These are phyloP conservation scores for Chondrosia reniformis DNA, from an alignment of 37 sponge, comb jelly and placozoan genomes.

Conservation along the genomic window DNA sequence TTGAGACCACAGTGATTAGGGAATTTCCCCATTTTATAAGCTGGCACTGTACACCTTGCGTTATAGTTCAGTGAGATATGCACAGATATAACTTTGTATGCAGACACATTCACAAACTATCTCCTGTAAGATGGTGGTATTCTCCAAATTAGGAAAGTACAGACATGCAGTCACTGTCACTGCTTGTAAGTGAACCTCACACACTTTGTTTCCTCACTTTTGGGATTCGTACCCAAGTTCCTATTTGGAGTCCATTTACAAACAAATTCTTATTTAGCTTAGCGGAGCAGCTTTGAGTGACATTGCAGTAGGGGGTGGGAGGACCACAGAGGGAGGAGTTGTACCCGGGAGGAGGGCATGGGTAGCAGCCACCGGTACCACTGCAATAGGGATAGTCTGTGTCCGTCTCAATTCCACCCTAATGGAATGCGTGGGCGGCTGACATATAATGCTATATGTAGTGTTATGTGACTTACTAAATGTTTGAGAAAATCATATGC, in stretches of 20 bases:
- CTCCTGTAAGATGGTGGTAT: too few species aligned
- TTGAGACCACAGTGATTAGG: too few species aligned
- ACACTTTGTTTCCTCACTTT: conserved; percentile 28
- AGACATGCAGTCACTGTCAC: background rate
- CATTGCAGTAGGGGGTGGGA: conserved; percentile 66
- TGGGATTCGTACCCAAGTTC: conserved; percentile 42
- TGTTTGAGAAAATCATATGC: conserved; percentile 65
- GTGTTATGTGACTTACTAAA: conserved; percentile 25
- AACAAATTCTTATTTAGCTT: conserved; percentile 48
- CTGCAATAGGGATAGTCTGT: conserved; percentile 74
- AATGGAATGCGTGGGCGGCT: background rate
- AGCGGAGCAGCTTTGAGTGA: conserved; percentile 55
- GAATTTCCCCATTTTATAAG: too few species aligned
- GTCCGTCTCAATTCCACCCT: conserved; percentile 78
- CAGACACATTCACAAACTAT: too few species aligned
- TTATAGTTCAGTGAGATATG: too few species aligned
- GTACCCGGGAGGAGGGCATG: conserved; percentile 65
- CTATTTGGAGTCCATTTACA: conserved; percentile 63
- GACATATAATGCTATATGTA: conserved; percentile 11
- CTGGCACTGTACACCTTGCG: too few species aligned
- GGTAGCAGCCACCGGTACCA: conserved; percentile 76
- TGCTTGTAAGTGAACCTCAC: too few species aligned
- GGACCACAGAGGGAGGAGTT: conserved; percentile 81
- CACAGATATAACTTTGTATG: too few species aligned
- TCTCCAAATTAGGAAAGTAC: background rate